A percentile compares a stretch with the other conserved stretches of the same genome.
phyloP scores from a whole-genome alignment of 2,888 invertebrate species.

The Pollenia griseotomentosa region DNA sequence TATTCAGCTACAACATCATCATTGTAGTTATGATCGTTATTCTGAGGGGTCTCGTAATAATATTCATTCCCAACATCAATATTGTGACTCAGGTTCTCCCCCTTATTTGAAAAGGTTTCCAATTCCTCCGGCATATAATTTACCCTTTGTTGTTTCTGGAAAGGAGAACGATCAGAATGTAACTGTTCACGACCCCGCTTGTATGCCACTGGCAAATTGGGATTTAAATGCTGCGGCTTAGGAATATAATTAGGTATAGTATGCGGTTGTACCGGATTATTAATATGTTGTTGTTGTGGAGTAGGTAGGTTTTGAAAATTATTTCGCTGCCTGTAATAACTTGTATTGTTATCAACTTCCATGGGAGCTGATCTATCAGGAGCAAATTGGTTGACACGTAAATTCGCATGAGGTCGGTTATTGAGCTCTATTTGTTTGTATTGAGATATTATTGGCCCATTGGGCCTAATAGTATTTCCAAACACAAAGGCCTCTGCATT shows the following conservation, averaged over 20 bases:
- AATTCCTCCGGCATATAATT: conserved; percentile 52
- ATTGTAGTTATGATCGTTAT: conserved; percentile 19
- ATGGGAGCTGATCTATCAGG: conserved; percentile 29
- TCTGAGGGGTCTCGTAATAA: conserved; percentile 36
- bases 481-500: conserved; percentile 50
- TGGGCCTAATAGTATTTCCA: conserved; percentile 43
- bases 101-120: conserved; percentile 33
- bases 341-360: conserved; percentile 27
- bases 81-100: background rate
- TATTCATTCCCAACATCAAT: conserved; percentile 34
- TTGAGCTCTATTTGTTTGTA: conserved; percentile 38
- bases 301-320: conserved; percentile 31
- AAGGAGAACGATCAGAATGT: conserved; percentile 7
- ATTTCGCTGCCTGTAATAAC: conserved; percentile 49
- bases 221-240: conserved; percentile 24
- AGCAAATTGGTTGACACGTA: conserved; percentile 10
- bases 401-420: conserved; percentile 29
- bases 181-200: conserved; percentile 29
- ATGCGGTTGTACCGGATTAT: conserved; percentile 30
- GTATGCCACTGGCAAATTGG: conserved; percentile 49
- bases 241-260: conserved; percentile 46
- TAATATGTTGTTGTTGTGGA: conserved; percentile 45
- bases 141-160: conserved; percentile 44
- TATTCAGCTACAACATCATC: conserved; percentile 19
- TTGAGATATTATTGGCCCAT: conserved; percentile 32